A percentile compares a stretch with the other conserved stretches of the same genome.
Evolutionary conservation across 2,113 vertebrate genomes (phyloP).

Genomic region (Charina bottae): DNA sequence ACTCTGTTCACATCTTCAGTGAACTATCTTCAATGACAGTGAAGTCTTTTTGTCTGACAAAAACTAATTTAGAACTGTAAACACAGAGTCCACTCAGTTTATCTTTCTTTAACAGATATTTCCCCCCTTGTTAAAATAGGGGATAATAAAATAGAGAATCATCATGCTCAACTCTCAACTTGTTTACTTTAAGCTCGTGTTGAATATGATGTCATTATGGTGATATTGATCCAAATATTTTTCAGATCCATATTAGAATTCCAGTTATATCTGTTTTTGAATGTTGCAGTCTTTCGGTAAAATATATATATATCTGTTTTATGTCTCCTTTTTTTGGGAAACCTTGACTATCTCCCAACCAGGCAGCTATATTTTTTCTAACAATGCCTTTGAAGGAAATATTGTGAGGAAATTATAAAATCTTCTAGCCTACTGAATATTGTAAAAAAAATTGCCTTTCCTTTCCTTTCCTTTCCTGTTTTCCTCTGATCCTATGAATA

Average conservation of each 20-base stretch:
- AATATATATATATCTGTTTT: background rate
- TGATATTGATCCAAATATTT: background rate
- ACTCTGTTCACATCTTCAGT: conserved; percentile 11
- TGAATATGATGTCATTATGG: background rate
- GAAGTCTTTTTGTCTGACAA: conserved; percentile 5
- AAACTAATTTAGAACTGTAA: conserved; percentile 35
- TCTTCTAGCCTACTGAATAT: background rate
- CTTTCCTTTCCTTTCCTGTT: background rate
- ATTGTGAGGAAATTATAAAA: background rate
- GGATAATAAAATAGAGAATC: conserved; percentile 12
- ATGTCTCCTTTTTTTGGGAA: background rate
- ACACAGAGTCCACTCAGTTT: conserved; percentile 5
- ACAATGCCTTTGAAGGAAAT: background rate
- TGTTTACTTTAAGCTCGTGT: conserved; percentile 1
- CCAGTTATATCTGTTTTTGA: background rate
- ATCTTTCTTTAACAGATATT: conserved; percentile 23
- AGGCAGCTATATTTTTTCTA: background rate
- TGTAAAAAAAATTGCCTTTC: background rate
- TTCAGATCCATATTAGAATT: background rate
- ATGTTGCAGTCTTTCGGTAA: no score
- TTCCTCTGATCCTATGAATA: background rate
- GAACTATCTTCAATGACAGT: background rate
- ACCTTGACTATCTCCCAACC: background rate
- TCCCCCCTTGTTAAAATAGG: conserved; percentile 6
- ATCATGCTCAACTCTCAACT: background rate